Base-by-base conservation (phyloP, 2,888 invertebrate genomes). In the Caenorhabditis auriculariae region DNA sequence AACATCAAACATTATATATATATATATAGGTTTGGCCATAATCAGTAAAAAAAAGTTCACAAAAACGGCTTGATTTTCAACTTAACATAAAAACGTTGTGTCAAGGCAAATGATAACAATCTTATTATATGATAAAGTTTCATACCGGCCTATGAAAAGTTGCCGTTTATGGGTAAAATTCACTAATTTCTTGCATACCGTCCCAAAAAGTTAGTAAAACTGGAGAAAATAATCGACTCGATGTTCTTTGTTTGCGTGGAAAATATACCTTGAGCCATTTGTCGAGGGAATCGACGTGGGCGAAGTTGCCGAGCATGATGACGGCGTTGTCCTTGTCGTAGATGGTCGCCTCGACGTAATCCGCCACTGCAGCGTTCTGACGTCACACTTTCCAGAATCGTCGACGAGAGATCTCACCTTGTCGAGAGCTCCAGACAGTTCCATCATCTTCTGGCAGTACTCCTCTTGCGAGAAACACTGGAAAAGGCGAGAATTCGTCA, bases 331-430 rank as follows among this genome's bases (percentile, higher is more conserved):
- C 85, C 66, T 85, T 85, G 56, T 84, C 86, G 69, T 85, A 88
- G 56, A 88, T 86, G 0, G 88, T 88, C 0, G 86, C 88, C 83
- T 88, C 88, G 1, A 88, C 83, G 72, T 87, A 88, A 77, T 88
- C 87, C 0, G 88, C 85, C 12, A 81, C 77, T 53, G 72, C 52
- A 6, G 53, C 32, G 28, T 66, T 27, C 46, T 46, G 17, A n/a
- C 24, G 29, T 4, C 3, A 3, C n/a, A 9, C 7, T 4, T 42
- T 42, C 42, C 19, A 9, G 19, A 9, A 12, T 42, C 15, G 42
- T 42, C 17, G 15, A 9, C 17, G 9, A 15, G 9, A 9, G 47
- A 43, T 21, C 28, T 60, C 45, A 77, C 72, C 49, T 78, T 80
- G 59, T 85, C 83, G 56, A 86, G 80, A 1, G 87, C 86, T 0